Base-by-base conservation (phyloP, 2,888 invertebrate species). In the Parnassius glacialis region DNA sequence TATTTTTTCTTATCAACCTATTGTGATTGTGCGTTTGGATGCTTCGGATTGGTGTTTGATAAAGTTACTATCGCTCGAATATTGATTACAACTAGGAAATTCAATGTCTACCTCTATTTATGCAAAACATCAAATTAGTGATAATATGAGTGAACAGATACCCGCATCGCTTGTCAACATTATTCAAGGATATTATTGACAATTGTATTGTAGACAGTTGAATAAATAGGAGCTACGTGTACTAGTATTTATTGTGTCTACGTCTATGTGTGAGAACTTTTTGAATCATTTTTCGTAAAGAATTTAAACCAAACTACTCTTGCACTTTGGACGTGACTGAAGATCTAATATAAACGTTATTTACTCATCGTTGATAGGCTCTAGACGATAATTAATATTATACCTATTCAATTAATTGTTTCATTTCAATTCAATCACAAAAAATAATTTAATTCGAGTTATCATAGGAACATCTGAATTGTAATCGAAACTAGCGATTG, bases 1-100 rank as follows among this genome's bases (percentile, higher is more conserved):
- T 83, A 71, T 78, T 81, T 78, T 52, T 81, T 79, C 71, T 84
- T 85, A 82, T 84, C 83, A 76, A 66, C 67, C 68, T 70, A 69
- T 58, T 20, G 54, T 41, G 50, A 69, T 58, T 20, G 54, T 41
- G 50, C 12, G 63, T 74, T 73, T 71, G 64, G 66, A 76, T 74
- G 74, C 78, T 73, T 73, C 73, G 72, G 71, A 70, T 71, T 70
- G 71, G 68, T 69, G 66, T 74, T 69, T 71, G 75, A 76, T 78
- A 71, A 65, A n/a, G 25, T 61, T 47, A 48, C 20, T 45, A 58
- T 61, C 61, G 53, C 12, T 16, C 41, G 25, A 45, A 20, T 64
- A 48, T 53, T 20, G 51, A 57, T 52, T 61, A 60, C 47, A 57
- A 53, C 47, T 59, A 59, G 58, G 34, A 65, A 62, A 61, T 63